Evolutionary conservation across 1,140 invertebrate genomes (phyloP).

Genomic region (Halyomorpha halys): DNA sequence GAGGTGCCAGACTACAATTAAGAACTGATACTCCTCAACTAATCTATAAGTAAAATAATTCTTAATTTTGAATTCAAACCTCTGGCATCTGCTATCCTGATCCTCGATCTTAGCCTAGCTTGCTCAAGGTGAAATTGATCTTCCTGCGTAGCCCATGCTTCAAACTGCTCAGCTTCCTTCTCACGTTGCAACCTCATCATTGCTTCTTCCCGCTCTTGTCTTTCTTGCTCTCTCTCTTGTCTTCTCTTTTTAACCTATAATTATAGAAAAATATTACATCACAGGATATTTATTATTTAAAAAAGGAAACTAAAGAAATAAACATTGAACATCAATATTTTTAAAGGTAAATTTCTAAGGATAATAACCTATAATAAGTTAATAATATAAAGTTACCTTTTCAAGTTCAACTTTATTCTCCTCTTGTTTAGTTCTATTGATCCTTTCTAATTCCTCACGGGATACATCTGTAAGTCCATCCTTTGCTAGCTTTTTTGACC

Average conservation of each 20-base stretch:
- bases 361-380: not conserved
- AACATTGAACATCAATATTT: too few relatives aligned
- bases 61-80: slow-evolving; percentile 31
- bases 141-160: slow-evolving; percentile 90
- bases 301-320: too few relatives aligned
- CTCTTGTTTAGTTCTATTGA: slow-evolving; percentile 76
- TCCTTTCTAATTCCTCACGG: slow-evolving; percentile 71
- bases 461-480: slow-evolving; percentile 76
- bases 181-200: slow-evolving; percentile 75
- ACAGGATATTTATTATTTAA: too few relatives aligned
- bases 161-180: slow-evolving; percentile 89
- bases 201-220: slow-evolving; percentile 82
- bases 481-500: slow-evolving; percentile 92
- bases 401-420: slow-evolving; percentile 83
- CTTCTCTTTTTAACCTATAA: slow-evolving; percentile 50
- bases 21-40: too few relatives aligned
- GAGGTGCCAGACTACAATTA: too few relatives aligned
- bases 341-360: too few relatives aligned
- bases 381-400: slow-evolving; percentile 44
- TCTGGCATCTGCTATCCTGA: slow-evolving; percentile 88
- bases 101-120: slow-evolving; percentile 78
- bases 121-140: slow-evolving; percentile 88
- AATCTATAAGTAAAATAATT: too few relatives aligned
- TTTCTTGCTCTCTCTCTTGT: slow-evolving; percentile 73
- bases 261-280: not conserved